phyloP scores from a whole-genome alignment of 2,888 invertebrate species.

The Plemyria rubiginata region DNA sequence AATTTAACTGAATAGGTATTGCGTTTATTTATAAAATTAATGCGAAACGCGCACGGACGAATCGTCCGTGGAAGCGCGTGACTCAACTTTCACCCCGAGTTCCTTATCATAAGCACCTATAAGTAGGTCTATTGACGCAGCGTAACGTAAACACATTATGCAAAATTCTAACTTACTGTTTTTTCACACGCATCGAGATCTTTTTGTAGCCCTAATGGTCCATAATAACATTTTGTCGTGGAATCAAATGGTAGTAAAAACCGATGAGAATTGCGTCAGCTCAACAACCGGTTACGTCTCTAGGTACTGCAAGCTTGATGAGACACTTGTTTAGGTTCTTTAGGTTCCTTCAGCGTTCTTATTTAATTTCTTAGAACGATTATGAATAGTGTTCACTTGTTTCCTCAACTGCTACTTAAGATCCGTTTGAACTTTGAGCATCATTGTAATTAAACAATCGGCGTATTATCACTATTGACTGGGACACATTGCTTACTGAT shows the following conservation, averaged over 20 bases:
- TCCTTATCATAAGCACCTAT: too few species aligned
- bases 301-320: constrained; percentile 1
- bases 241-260: not conserved
- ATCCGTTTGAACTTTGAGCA: not conserved
- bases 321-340: not conserved
- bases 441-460: not conserved
- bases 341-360: not conserved
- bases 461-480: not conserved
- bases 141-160: not conserved
- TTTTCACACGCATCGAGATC: too few species aligned
- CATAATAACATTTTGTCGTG: not conserved
- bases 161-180: too few species aligned
- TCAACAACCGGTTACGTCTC: constrained; percentile 12
- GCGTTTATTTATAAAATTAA: too few species aligned
- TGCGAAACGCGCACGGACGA: too few species aligned
- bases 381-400: not conserved
- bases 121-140: not conserved
- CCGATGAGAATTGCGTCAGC: constrained; percentile 15
- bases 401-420: not conserved
- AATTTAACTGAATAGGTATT: too few species aligned
- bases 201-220: too few species aligned
- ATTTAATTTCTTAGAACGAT: not conserved
- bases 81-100: constrained; percentile 16
- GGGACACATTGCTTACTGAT: too few species aligned
- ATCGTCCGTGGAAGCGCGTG: too few species aligned